phyloP scores from a whole-genome alignment of 1,140 invertebrate genomes.

The Zophobas morio region DNA sequence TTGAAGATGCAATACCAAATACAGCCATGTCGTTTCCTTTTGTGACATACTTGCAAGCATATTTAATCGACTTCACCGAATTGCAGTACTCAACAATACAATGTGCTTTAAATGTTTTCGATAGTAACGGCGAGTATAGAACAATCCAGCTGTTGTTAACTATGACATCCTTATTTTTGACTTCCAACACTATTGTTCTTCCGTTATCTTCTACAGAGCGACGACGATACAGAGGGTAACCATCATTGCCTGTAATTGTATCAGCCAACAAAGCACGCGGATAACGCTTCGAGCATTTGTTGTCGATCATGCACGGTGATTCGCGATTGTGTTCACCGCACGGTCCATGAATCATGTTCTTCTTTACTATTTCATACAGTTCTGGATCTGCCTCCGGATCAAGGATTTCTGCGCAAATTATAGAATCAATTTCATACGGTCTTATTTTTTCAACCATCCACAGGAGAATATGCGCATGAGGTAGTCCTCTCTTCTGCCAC shows the following conservation, averaged over 20 bases:
- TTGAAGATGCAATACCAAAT: too few relatives aligned
- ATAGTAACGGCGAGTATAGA: constrained; percentile 65
- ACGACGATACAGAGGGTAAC: constrained; percentile 67
- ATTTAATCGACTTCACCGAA: constrained; percentile 70
- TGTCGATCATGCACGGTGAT: constrained; percentile 70
- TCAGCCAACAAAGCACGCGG: constrained; percentile 62
- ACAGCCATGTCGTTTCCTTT: constrained; percentile 53
- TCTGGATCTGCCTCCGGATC: too few relatives aligned
- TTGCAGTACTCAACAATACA: constrained; percentile 67
- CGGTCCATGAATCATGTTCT: constrained; percentile 72
- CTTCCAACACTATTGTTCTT: constrained; percentile 5
- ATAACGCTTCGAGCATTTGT: constrained; percentile 68
- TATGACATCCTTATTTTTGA: constrained; percentile 34
- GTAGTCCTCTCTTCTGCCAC: too few relatives aligned
- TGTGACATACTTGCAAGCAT: constrained; percentile 68
- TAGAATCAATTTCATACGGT: too few relatives aligned
- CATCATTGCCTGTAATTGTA: constrained; percentile 62
- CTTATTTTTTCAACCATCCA: too few relatives aligned
- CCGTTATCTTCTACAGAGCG: constrained; percentile 65
- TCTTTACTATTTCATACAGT: too few relatives aligned
- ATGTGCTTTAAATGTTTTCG: constrained; percentile 63
- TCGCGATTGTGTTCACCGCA: constrained; percentile 68
- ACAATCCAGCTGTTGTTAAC: constrained; percentile 65
- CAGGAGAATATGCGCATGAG: too few relatives aligned
- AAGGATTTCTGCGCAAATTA: too few relatives aligned